Evolutionary conservation across 2,113 vertebrate species (phyloP), one percentile per base, ranked within the genome.

Genomic region (Brachirus orientalis): DNA sequence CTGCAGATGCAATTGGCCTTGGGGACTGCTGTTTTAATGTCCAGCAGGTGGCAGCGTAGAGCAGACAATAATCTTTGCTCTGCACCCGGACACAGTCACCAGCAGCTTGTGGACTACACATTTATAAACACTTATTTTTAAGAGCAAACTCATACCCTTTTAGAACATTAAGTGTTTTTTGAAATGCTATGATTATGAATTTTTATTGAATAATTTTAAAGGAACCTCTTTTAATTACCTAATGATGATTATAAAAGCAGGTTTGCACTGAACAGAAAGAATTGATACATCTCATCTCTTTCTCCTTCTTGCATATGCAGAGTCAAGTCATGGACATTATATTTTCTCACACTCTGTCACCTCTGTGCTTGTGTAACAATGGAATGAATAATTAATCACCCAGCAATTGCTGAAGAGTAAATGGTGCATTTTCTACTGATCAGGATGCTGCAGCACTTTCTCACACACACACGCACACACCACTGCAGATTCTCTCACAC

Each of bases 381-480:
- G 53, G 41, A 69, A 69, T 87, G 68, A 87, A 89, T 84, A 63
- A 82, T 78, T 69, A 55, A 89, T 77, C 10, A 7, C 47, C 11
- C 63, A 4, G 61, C 46, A 48, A 76, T 60, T 58, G 58, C 36
- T 55, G 72, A 69, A 69, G 47, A 77, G 75, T 76, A 81, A 72
- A 53, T 14, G 52, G 9, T 40, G 22, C 37, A 17, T 68, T 74
- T 58, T 72, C 57, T 63, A 45, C 35, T 75, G 46, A 82, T 69
- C 7, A 28, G 45, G 60, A 63, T 38, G 33, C 37, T 41, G 16
- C 19, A 11, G 56, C 44, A 3, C 18, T 40, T 18, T 20, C 44
- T 33, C 44, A 16, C 14, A 17, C 44, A 17, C 62, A 62, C 54
- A n/a, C n/a, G n/a, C n/a, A n/a, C n/a, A n/a, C n/a, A n/a, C n/a